Evolutionary conservation across 1,140 invertebrate species (phyloP).

Genomic region (Latrodectus geometricus): DNA sequence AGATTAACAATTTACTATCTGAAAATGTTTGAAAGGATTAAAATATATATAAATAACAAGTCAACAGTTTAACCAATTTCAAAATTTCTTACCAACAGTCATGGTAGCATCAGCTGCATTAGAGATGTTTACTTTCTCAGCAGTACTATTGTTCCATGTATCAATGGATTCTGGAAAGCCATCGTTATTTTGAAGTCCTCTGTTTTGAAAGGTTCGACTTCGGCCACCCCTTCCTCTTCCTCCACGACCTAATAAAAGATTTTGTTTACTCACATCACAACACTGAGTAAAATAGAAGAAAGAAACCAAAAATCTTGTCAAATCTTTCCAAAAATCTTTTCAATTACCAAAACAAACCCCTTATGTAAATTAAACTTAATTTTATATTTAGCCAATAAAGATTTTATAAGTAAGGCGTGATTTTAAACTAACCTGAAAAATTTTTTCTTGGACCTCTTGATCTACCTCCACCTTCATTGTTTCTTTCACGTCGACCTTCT

Average conservation of each 20-base stretch:
- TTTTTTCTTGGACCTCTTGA: slow-evolving; percentile 44
- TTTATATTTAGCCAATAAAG: no score
- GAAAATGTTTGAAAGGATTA: neutral
- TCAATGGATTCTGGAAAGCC: slow-evolving; percentile 70
- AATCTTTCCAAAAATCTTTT: neutral
- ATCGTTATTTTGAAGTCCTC: slow-evolving; percentile 51
- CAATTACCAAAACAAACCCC: no score
- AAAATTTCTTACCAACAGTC: slow-evolving; percentile 63
- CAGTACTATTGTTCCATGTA: slow-evolving; percentile 75
- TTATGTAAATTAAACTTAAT: no score
- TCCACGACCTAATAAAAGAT: slow-evolving; percentile 66
- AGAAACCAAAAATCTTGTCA: neutral
- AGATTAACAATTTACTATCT: neutral
- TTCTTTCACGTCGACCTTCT: slow-evolving; percentile 66
- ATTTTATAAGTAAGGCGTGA: no score
- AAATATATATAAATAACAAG: neutral
- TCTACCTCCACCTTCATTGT: slow-evolving; percentile 54
- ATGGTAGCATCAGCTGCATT: slow-evolving; percentile 63
- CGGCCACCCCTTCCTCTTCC: slow-evolving; percentile 74
- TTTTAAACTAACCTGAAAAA: slow-evolving; percentile 10
- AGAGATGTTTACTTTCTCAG: slow-evolving; percentile 68
- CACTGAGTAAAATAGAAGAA: no score
- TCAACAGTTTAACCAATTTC: neutral
- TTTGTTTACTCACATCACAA: neutral
- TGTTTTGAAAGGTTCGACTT: slow-evolving; percentile 64